Base-by-base conservation (phyloP, 2,113 vertebrate genomes). In the Hemichromis elongatus region DNA sequence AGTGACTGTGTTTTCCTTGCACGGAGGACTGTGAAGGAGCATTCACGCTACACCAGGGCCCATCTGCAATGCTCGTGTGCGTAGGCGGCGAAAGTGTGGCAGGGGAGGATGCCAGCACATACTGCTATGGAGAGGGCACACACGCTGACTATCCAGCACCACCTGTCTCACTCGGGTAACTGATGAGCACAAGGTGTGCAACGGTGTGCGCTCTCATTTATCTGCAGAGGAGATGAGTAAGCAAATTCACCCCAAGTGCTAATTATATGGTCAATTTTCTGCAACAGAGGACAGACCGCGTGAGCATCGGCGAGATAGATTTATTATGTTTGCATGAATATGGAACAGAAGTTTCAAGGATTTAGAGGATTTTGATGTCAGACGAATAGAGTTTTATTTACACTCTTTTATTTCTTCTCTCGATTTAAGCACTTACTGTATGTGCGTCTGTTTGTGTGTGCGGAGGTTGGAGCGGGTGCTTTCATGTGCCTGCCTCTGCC, bases 161-260 rank as follows among this genome's bases (percentile, higher is more conserved):
- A 93, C 92, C 93, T 94, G 91, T 87, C 93, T 91, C 89, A 87
- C 88, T 78, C 1, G 53, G 90, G 79, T 85, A 86, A 90, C 83
- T 87, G 91, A 91, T 88, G 90, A 92, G 85, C 81, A 80, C 88
- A 83, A 90, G 91, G 89, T 90, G 89, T 82, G 88, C 81, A 50
- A 70, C n/a, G 59, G 85, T 55, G 86, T 83, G 85, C 28, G 86
- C 89, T 84, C 86, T 88, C 85, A 83, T 92, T 93, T 89, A 83
- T 90, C 89, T 90, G 86, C 89, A 75, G 85, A 87, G 85, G 70
- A 90, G 87, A 93, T 92, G 89, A 93, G 88, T 92, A 90, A 93
- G 93, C 93, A 93, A 57, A 85, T 92, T 90, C 81, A 82, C 80
- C 92, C 87, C 86, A 16, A 61, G 79, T 55, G 87, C 53, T 89